Base-by-base conservation (phyloP, 2,113 vertebrate genomes). In the Plotosus lineatus region DNA sequence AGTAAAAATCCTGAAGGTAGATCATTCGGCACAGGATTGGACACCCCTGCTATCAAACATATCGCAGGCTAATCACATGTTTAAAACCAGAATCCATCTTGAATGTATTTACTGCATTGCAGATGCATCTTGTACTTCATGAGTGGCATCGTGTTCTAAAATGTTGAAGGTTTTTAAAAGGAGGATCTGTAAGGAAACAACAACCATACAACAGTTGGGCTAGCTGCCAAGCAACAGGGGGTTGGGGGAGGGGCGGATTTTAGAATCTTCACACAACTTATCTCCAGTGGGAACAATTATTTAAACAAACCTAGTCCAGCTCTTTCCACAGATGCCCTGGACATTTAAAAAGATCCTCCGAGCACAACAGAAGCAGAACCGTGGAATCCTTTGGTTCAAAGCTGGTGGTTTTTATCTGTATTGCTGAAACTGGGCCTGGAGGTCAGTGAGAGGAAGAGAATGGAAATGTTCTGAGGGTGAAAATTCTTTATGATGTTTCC, bases 401-500 rank as follows among this genome's bases (percentile, higher is more conserved):
- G 17, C 44, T 6, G n/a, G 38, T 36, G 26, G 40, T 53, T 77
- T 75, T 48, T 68, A 42, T 73, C 61, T 76, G 65, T 58, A 51
- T 51, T 40, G 61, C 50, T 38, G 63, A 44, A 69, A 51, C 51
- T 23, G 31, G 63, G 19, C 66, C 68, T 85, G 80, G 80, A 73
- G 84, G 65, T 80, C 71, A 80, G 68, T 71, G 26, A 48, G 26
- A 31, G 40, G 0, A 4, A 3, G 55, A 23, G 8, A 4, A 3
- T 11, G 12, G 26, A 68, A 69, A 46, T 51, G 11, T 44, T 46
- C 7, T 26, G 68, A 28, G 33, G 31, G 55, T 53, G 56, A 66
- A n/a, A 81, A 83, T 85, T 82, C 73, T 83, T 83, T 55, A 80
- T 51, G 36, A 46, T 78, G 75, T 60, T 68, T 78, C 75, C 50